Conservation (phyloP, 2,888 invertebrate genomes). For the Lasiommata megera region DNA sequence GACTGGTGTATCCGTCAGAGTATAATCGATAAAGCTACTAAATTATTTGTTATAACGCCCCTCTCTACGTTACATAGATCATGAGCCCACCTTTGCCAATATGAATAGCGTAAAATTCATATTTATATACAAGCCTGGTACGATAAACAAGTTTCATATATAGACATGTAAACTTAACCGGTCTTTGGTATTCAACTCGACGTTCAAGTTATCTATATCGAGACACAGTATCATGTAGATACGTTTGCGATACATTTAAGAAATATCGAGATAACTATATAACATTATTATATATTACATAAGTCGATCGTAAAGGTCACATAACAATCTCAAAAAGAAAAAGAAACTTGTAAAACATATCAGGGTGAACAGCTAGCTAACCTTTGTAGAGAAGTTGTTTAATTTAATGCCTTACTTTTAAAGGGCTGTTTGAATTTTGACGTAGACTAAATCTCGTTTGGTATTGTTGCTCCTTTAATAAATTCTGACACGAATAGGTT, state of each 20-base stretch:
- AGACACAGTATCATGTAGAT: slow-evolving; percentile 14
- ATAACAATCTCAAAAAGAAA: neutral
- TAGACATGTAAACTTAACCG: slow-evolving; percentile 16
- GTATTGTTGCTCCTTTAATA: no score
- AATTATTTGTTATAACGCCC: no score
- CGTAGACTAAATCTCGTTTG: no score
- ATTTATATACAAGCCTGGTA: slow-evolving; percentile 1
- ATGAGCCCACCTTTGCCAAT: neutral
- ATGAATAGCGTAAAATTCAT: slow-evolving; percentile 5
- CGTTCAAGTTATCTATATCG: slow-evolving; percentile 7
- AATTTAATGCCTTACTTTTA: neutral
- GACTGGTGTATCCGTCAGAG: no score
- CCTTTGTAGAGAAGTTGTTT: neutral
- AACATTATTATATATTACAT: slow-evolving; percentile 7
- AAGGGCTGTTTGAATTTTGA: no score
- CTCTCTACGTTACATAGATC: no score
- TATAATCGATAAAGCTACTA: no score
- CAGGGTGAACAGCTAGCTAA: neutral
- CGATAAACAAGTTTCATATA: slow-evolving; percentile 20
- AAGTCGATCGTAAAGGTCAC: slow-evolving; percentile 10
- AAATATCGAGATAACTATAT: neutral
- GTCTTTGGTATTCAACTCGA: slow-evolving; percentile 17
- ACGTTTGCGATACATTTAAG: slow-evolving; percentile 16
- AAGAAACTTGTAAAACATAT: neutral
- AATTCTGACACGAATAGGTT: no score